Conservation (phyloP, 2,888 invertebrate genomes). For the Apotomis capreana region DNA sequence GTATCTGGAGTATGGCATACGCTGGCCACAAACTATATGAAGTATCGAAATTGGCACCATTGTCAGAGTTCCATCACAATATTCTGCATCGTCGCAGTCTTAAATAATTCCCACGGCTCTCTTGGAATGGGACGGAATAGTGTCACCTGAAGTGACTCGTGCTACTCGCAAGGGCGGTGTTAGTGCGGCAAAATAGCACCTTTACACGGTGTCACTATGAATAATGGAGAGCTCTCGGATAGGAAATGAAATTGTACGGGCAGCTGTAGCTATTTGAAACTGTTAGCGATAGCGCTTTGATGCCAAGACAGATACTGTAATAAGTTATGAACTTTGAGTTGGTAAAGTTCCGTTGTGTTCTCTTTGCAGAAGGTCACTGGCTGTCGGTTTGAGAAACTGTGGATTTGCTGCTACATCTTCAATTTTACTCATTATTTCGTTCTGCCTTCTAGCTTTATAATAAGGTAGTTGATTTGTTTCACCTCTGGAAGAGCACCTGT, state of each 20-base stretch:
- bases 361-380: too few species aligned
- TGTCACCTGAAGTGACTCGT: conserved; percentile 44
- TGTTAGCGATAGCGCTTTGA: conserved; percentile 31
- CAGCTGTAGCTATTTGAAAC: conserved; percentile 40
- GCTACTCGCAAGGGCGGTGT: conserved; percentile 38
- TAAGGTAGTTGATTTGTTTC: too few species aligned
- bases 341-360: background rate
- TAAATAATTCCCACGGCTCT: conserved; percentile 18
- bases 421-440: too few species aligned
- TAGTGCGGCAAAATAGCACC: conserved; percentile 48
- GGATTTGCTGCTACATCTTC: too few species aligned
- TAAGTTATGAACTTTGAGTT: background rate
- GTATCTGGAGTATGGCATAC: too few species aligned
- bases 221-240: conserved; percentile 55
- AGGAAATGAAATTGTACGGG: conserved; percentile 58
- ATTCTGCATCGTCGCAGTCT: background rate
- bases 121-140: conserved; percentile 37
- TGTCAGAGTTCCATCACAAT: background rate
- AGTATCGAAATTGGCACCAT: background rate
- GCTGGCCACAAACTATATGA: too few species aligned
- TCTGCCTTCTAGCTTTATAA: too few species aligned
- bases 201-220: conserved; percentile 54
- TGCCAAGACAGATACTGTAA: conserved; percentile 16
- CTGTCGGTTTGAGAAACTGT: too few species aligned
- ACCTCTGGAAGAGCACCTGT: too few species aligned